These are phyloP conservation scores for Eretmocerus hayati DNA, from an alignment of 2,888 invertebrate species.

Conservation along the genomic window DNA sequence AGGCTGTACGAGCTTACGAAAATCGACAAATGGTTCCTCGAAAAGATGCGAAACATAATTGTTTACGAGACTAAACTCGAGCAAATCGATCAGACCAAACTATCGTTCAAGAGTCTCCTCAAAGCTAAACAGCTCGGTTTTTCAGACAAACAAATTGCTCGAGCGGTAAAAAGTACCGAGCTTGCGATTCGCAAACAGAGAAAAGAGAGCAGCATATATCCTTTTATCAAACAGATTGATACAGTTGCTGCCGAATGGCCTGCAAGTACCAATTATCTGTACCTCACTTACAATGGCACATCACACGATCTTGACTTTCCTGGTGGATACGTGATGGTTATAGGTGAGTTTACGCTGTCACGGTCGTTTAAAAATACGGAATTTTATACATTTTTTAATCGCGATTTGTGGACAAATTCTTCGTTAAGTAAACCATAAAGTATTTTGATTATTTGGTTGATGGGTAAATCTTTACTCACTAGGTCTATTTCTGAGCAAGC, in stretches of 20 bases:
- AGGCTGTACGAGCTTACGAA: conserved; percentile 86
- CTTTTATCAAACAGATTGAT: conserved; percentile 94
- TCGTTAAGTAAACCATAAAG: too few species aligned
- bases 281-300: conserved; percentile 88
- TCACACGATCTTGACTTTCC: conserved; percentile 77
- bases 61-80: conserved; percentile 65
- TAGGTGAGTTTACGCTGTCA: conserved; percentile 53
- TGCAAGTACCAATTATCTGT: conserved; percentile 96
- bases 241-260: conserved; percentile 99
- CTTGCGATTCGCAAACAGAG: conserved; percentile 71
- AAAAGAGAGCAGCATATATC: conserved; percentile 68
- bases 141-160: conserved; percentile 93
- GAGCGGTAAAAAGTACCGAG: conserved; percentile 79
- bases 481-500: too few species aligned
- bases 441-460: too few species aligned
- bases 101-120: conserved; percentile 60
- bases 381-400: too few species aligned
- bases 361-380: too few species aligned
- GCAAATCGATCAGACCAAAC: conserved; percentile 53
- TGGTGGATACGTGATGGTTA: conserved; percentile 76
- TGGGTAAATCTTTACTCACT: too few species aligned
- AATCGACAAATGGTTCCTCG: conserved; percentile 95
- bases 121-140: conserved; percentile 91
- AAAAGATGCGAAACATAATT: conserved; percentile 90
- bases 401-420: too few species aligned